Evolutionary conservation across 2,113 vertebrate genomes (phyloP).

Genomic region (Paramormyrops kingsleyae): DNA sequence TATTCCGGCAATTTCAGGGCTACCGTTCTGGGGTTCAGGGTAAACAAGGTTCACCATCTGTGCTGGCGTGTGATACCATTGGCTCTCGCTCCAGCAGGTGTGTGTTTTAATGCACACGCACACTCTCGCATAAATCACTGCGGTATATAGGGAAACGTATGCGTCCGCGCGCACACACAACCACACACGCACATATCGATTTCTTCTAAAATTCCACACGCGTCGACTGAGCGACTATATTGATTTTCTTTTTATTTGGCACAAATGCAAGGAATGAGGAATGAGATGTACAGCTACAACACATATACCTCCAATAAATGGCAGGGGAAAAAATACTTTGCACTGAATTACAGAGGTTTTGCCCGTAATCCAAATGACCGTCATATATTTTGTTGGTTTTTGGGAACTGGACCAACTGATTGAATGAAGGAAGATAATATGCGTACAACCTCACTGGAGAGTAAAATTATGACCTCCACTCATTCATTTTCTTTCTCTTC

Average conservation of each 20-base stretch:
- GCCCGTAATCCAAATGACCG: not conserved
- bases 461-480: not conserved
- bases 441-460: not conserved
- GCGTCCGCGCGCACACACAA: not conserved
- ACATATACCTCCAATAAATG: not conserved
- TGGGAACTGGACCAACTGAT: not conserved
- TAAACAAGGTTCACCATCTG: conserved; percentile 2
- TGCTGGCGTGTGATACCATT: not conserved
- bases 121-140: not conserved
- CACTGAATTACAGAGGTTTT: not conserved
- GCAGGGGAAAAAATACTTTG: not conserved
- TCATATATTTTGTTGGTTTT: not conserved
- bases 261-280: not conserved
- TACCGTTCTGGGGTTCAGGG: conserved; percentile 10
- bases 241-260: conserved; percentile 5
- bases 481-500: not conserved
- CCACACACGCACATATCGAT: not conserved
- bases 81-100: not conserved
- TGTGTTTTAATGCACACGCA: not conserved
- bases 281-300: not conserved
- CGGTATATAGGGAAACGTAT: not conserved
- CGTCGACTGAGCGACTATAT: not conserved
- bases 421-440: not conserved
- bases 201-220: not conserved
- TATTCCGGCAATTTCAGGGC: conserved; percentile 16